Evolutionary conservation across 2,797 vertebrate genomes (phyloP).

Genomic region (Leptatherina wallacei): DNA sequence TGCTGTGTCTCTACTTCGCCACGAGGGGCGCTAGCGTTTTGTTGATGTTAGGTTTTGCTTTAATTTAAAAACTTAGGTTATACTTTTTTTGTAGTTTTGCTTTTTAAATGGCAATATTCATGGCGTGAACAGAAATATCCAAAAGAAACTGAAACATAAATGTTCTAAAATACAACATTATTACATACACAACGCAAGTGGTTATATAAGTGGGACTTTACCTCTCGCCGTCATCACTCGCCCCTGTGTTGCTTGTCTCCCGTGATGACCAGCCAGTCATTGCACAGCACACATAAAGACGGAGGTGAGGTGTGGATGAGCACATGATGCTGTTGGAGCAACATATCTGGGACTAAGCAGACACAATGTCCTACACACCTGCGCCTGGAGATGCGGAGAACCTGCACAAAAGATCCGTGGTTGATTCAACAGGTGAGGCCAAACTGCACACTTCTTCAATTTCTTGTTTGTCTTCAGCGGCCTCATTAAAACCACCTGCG

Average conservation of each 20-base stretch:
- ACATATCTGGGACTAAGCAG: neutral
- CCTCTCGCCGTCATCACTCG: neutral
- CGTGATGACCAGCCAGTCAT: neutral
- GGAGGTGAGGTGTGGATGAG: fast-evolving
- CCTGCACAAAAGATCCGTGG: slow-evolving; percentile 69
- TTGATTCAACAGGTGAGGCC: slow-evolving; percentile 73
- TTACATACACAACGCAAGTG: neutral
- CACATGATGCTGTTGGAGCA: neutral
- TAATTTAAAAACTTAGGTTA: neutral
- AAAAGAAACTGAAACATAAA: neutral
- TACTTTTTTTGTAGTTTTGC: neutral
- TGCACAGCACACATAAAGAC: slow-evolving; percentile 10
- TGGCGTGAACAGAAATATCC: neutral
- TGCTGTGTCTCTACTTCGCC: neutral
- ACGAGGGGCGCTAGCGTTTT: slow-evolving; percentile 1
- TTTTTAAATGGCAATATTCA: neutral
- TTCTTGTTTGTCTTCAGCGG: neutral
- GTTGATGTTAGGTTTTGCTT: neutral
- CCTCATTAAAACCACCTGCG: slow-evolving; percentile 51
- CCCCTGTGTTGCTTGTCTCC: neutral
- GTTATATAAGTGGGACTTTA: neutral
- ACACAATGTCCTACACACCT: slow-evolving; percentile 57
- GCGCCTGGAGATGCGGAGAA: slow-evolving; percentile 65
- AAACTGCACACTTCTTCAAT: neutral
- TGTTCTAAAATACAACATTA: neutral